phyloP scores from a whole-genome alignment of 37 sponge, comb jelly and placozoan species.

The Spongilla lacustris region DNA sequence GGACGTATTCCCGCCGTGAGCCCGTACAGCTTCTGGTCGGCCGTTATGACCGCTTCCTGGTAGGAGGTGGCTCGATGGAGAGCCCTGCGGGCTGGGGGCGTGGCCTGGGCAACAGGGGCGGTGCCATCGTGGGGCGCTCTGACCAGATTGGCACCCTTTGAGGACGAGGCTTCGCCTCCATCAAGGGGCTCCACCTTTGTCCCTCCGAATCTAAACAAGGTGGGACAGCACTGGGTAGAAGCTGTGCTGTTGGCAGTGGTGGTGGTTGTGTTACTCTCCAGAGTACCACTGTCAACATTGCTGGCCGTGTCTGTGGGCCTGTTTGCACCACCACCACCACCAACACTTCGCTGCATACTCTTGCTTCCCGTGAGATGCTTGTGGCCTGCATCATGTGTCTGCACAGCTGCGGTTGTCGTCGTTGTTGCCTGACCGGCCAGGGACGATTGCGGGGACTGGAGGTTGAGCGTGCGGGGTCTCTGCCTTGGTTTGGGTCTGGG shows the following conservation, averaged over 20 bases:
- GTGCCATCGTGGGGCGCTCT: neutral
- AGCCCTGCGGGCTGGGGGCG: neutral
- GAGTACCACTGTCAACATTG: too few relatives aligned
- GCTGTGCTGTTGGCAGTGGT: too few relatives aligned
- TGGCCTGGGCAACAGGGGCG: too few relatives aligned
- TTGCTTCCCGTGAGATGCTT: too few relatives aligned
- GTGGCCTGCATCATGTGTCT: neutral
- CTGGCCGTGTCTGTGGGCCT: neutral
- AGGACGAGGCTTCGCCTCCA: neutral
- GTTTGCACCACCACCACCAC: neutral
- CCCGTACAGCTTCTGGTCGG: neutral
- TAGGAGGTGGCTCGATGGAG: constrained; percentile 31
- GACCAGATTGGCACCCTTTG: too few relatives aligned
- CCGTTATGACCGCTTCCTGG: constrained; percentile 39
- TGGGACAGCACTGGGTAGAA: too few relatives aligned
- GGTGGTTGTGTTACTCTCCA: too few relatives aligned
- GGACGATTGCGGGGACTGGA: too few relatives aligned
- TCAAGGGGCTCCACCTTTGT: neutral
- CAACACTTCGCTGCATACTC: neutral
- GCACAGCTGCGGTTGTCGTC: too few relatives aligned
- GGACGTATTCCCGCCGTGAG: constrained; percentile 10
- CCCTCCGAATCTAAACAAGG: neutral
- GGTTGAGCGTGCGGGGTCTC: neutral
- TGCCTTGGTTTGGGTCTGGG: neutral
- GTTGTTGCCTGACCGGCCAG: too few relatives aligned